These are phyloP conservation scores for Ptyas mucosa DNA, from an alignment of 2,113 vertebrate genomes.

Conservation along the genomic window DNA sequence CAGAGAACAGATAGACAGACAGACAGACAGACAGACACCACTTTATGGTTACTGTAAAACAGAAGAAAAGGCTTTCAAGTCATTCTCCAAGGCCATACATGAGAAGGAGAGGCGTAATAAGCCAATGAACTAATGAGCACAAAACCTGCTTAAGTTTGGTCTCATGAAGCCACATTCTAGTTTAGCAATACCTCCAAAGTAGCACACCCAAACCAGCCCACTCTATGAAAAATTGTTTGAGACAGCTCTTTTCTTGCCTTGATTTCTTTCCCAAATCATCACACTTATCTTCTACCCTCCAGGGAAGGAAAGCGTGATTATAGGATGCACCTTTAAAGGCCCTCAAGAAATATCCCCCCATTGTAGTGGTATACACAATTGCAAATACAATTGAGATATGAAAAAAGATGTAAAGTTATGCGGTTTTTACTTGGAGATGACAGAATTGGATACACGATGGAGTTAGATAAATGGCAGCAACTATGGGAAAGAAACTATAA, in stretches of 20 bases:
- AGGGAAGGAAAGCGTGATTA: background rate
- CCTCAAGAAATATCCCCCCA: conserved; percentile 6
- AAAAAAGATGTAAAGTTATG: too few species aligned
- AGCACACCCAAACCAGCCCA: background rate
- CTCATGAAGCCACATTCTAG: background rate
- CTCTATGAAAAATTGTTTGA: background rate
- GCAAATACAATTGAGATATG: too few species aligned
- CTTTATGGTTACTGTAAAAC: background rate
- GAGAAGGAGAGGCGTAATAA: background rate
- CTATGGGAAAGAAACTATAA: too few species aligned
- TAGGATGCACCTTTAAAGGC: conserved; percentile 25
- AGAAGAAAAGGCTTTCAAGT: background rate
- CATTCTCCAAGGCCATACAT: too few species aligned
- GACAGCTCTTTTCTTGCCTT: background rate
- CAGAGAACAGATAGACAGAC: too few species aligned
- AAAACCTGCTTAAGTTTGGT: background rate
- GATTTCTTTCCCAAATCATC: background rate
- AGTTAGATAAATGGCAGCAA: too few species aligned
- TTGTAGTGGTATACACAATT: too few species aligned
- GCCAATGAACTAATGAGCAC: background rate
- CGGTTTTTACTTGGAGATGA: too few species aligned
- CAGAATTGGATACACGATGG: too few species aligned
- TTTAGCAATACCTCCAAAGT: background rate
- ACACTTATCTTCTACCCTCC: background rate
- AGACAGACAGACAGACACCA: background rate